Evolutionary conservation across 2,888 invertebrate species (phyloP).

Genomic region (Alviniconcha strummeri): DNA sequence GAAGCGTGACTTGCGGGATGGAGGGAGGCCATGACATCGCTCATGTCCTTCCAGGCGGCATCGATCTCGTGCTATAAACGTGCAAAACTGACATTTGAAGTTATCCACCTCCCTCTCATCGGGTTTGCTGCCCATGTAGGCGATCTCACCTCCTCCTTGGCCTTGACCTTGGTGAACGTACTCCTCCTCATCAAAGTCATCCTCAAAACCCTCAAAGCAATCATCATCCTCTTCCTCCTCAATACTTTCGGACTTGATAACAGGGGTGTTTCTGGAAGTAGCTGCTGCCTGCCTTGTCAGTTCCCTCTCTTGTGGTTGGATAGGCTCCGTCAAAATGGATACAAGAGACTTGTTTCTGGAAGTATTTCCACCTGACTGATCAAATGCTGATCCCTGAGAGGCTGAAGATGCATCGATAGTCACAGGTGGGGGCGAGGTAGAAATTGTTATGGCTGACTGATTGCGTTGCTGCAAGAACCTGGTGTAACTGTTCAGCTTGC

Average conservation of each 20-base stretch:
- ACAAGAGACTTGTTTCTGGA: constrained; percentile 27
- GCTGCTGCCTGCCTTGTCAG: constrained; percentile 9
- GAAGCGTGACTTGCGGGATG: constrained; percentile 45
- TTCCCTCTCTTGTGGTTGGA: constrained; percentile 30
- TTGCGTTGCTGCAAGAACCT: constrained; percentile 5
- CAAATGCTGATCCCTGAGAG: too few relatives aligned
- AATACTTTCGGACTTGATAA: background rate
- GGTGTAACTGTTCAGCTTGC: constrained; percentile 45
- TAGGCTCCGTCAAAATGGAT: constrained; percentile 32
- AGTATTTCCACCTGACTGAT: background rate
- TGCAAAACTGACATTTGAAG: constrained; percentile 44
- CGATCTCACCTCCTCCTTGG: constrained; percentile 15
- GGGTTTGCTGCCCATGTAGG: constrained; percentile 30
- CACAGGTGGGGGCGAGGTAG: background rate
- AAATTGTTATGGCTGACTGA: background rate
- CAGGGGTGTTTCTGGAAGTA: background rate
- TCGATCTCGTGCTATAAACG: constrained; percentile 46
- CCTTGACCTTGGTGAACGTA: constrained; percentile 10
- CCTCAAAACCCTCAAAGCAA: constrained; percentile 9
- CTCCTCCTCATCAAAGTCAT: constrained; percentile 32
- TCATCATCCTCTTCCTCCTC: constrained; percentile 29
- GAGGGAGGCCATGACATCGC: constrained; percentile 44
- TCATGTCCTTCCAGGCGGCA: constrained; percentile 44
- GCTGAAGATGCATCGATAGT: background rate
- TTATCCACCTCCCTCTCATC: constrained; percentile 41